phyloP scores from a whole-genome alignment of 2,113 vertebrate genomes.

The Gasterosteus aculeatus region DNA sequence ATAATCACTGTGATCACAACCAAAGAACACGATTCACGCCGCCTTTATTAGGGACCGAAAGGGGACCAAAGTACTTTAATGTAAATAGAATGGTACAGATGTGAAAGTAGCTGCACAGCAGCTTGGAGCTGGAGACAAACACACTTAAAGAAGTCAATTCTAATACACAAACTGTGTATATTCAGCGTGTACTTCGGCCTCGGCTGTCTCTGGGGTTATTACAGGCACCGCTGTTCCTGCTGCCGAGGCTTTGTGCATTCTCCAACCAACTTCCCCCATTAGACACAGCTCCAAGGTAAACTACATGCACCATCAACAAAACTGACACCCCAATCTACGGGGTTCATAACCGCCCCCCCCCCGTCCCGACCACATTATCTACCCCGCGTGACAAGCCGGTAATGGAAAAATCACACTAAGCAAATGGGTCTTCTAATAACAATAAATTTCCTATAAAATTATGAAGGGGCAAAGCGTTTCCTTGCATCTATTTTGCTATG shows the following conservation, averaged over 20 bases:
- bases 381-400: slow-evolving; percentile 96
- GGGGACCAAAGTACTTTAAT: too few species aligned
- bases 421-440: slow-evolving; percentile 99
- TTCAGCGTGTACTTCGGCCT: not conserved
- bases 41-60: not conserved
- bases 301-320: slow-evolving; percentile 98
- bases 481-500: slow-evolving; percentile 99
- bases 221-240: slow-evolving; percentile 20
- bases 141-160: slow-evolving; percentile 70
- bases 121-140: slow-evolving; percentile 9
- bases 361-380: slow-evolving; percentile 88
- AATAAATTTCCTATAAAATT: slow-evolving; percentile 99
- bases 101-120: not conserved
- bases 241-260: slow-evolving; percentile 81
- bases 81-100: not conserved
- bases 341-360: slow-evolving; percentile 86
- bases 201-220: slow-evolving; percentile 41
- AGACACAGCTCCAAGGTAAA: slow-evolving; percentile 94
- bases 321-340: slow-evolving; percentile 94
- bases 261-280: slow-evolving; percentile 93
- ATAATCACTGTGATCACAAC: not conserved
- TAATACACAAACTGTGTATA: slow-evolving; percentile 12
- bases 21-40: too few species aligned
- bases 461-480: slow-evolving; percentile 95
- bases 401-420: slow-evolving; percentile 99